Evolutionary conservation across 2,888 invertebrate genomes (phyloP).

Genomic region (Aquatica leii): DNA sequence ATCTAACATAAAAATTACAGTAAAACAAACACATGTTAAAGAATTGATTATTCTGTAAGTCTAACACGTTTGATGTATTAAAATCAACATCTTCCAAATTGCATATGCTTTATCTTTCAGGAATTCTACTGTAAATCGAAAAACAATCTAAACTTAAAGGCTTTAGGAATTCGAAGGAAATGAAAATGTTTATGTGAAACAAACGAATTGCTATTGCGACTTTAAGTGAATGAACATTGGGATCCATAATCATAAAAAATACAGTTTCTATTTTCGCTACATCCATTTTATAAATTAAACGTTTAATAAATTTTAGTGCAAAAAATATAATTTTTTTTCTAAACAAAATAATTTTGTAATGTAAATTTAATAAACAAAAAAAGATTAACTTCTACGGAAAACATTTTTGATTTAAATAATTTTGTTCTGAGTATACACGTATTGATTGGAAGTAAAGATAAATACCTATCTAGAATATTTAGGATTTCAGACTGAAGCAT

Average conservation of each 20-base stretch:
- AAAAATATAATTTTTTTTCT: background rate
- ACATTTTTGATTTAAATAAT: too few relatives aligned
- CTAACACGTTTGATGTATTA: background rate
- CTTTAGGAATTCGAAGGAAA: constrained; percentile 8
- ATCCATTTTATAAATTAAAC: constrained; percentile 9
- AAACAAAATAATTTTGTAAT: too few relatives aligned
- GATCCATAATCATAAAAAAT: background rate
- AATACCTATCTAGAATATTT: too few relatives aligned
- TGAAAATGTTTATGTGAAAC: constrained; percentile 11
- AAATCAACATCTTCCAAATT: background rate
- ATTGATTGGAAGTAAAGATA: too few relatives aligned
- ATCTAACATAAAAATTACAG: background rate
- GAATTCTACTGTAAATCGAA: constrained; percentile 5
- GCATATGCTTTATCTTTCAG: background rate
- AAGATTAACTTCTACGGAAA: too few relatives aligned
- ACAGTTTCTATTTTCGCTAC: constrained; percentile 10
- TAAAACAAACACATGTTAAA: too few relatives aligned
- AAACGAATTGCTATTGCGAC: constrained; percentile 12
- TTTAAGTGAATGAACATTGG: constrained; percentile 10
- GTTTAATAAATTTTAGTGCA: background rate
- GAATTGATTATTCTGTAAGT: too few relatives aligned
- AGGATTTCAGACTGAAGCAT: too few relatives aligned
- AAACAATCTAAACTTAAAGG: constrained; percentile 13
- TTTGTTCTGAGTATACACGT: too few relatives aligned
- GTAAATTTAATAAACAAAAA: too few relatives aligned